Evolutionary conservation across 2,113 vertebrate genomes (phyloP).

Genomic region (Ceyx margarethae): DNA sequence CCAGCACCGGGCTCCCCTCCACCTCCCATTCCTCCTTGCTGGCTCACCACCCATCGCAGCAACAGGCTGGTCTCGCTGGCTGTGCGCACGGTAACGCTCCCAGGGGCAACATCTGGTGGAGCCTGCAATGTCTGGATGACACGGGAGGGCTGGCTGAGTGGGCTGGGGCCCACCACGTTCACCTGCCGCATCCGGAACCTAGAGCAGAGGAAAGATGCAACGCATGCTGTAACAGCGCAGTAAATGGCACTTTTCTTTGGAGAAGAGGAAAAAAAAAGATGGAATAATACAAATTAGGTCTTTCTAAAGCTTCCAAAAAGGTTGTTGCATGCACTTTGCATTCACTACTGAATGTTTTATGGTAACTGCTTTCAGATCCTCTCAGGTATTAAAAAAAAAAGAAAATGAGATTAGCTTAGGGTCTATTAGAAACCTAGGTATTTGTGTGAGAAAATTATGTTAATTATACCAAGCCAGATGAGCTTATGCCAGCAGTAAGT

Average conservation of each 20-base stretch:
- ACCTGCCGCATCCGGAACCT: constrained; percentile 92
- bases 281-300: not conserved
- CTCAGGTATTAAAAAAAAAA: constrained; percentile 1
- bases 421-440: constrained; percentile 58
- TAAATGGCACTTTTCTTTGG: not conserved
- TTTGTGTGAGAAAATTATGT: constrained; percentile 59
- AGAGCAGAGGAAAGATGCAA: not conserved
- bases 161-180: constrained; percentile 88
- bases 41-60: constrained; percentile 89
- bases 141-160: constrained; percentile 84
- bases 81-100: constrained; percentile 83
- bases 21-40: rapidly evolving
- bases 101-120: constrained; percentile 84
- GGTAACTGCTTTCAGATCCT: not conserved
- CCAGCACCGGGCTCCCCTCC: not conserved
- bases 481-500: constrained; percentile 59
- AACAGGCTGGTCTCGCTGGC: constrained; percentile 90
- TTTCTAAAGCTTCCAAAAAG: not conserved
- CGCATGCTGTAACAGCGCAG: rapidly evolving
- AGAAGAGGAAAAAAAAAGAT: rapidly evolving
- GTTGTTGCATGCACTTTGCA: not conserved
- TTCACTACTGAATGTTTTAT: not conserved
- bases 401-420: constrained; percentile 35
- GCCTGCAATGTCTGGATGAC: constrained; percentile 93
- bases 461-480: constrained; percentile 60